phyloP scores from a whole-genome alignment of 2,888 invertebrate species.

The Idaea aversata region DNA sequence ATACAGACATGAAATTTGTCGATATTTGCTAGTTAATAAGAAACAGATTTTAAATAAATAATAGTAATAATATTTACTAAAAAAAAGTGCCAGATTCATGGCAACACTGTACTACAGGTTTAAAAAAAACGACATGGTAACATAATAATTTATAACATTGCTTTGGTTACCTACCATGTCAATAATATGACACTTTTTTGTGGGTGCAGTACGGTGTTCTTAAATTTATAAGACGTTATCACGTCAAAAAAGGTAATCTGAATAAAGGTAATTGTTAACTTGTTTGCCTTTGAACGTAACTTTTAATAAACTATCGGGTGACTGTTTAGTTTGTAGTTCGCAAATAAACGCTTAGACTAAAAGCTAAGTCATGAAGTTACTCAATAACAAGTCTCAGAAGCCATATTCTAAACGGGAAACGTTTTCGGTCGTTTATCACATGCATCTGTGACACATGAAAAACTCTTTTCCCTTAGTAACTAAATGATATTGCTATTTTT shows the following conservation, averaged over 20 bases:
- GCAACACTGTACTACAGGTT: too few relatives aligned
- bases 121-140: too few relatives aligned
- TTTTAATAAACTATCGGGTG: not conserved
- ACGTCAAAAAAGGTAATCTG: too few relatives aligned
- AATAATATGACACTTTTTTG: too few relatives aligned
- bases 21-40: not conserved
- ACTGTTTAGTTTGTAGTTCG: not conserved
- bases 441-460: constrained; percentile 58
- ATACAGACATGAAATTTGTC: not conserved
- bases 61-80: too few relatives aligned
- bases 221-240: too few relatives aligned
- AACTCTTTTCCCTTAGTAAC: constrained; percentile 49
- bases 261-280: too few relatives aligned
- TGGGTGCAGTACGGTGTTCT: too few relatives aligned
- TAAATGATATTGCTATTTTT: constrained; percentile 67
- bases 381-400: constrained; percentile 9
- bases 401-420: constrained; percentile 11
- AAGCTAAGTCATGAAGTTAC: constrained; percentile 15
- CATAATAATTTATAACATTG: too few relatives aligned
- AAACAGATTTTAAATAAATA: not conserved
- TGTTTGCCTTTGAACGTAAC: not conserved
- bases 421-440: constrained; percentile 55
- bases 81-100: too few relatives aligned
- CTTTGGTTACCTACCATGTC: too few relatives aligned
- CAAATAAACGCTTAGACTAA: constrained; percentile 12